A percentile compares a stretch with the other conserved stretches of the same genome.
Evolutionary conservation across 2,113 vertebrate genomes (phyloP).

Genomic region (Chaetodon auriga): DNA sequence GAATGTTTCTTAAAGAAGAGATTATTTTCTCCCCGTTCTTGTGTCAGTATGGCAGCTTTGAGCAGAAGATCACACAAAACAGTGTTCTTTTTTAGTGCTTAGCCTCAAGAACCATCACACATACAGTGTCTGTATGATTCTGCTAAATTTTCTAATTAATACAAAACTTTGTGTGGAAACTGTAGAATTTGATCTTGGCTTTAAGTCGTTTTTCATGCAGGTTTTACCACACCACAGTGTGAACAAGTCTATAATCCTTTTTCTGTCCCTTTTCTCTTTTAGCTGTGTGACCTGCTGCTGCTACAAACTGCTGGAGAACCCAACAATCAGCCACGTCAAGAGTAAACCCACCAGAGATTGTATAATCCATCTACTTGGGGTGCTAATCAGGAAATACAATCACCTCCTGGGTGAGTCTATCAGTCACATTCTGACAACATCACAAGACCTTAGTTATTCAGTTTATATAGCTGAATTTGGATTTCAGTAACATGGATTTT

Average conservation of each 20-base stretch:
- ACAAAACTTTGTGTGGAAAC: neutral
- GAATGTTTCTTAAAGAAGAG: neutral
- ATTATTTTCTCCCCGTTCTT: neutral
- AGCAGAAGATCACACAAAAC: neutral
- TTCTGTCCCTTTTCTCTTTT: conserved; percentile 13
- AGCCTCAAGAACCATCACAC: neutral
- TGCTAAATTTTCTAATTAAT: neutral
- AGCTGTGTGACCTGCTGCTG: conserved; percentile 94
- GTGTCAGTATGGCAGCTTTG: neutral
- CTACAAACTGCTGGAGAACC: conserved; percentile 94
- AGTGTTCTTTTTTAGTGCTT: too few relatives aligned
- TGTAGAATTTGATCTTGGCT: neutral
- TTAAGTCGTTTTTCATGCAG: neutral
- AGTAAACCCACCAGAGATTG: conserved; percentile 89
- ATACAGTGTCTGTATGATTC: neutral
- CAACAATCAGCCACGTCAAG: conserved; percentile 89
- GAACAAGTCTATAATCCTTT: neutral
- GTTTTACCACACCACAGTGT: neutral
- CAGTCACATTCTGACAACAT: neutral
- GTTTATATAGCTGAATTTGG: neutral
- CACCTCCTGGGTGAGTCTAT: conserved; percentile 90
- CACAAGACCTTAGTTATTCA: neutral
- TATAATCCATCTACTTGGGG: conserved; percentile 89
- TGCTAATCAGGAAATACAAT: conserved; percentile 89
- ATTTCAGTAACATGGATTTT: neutral